phyloP scores from a whole-genome alignment of 2,888 invertebrate species.

The Lasioglossum lativentre region DNA sequence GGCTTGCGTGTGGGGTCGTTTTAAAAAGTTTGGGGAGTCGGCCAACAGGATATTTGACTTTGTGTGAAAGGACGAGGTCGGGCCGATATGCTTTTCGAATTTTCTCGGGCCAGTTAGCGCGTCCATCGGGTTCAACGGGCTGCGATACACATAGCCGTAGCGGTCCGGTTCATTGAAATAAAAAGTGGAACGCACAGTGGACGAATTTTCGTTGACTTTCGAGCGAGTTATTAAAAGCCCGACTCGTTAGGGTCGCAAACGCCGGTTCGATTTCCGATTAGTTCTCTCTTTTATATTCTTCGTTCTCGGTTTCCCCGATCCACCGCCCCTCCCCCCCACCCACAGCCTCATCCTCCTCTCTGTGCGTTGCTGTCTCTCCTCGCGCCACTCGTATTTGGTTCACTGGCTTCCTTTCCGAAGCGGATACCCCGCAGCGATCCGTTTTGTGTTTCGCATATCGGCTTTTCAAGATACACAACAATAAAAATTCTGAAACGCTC shows the following conservation, averaged over 20 bases:
- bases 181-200: slow-evolving; percentile 15
- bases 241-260: slow-evolving; percentile 44
- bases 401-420: slow-evolving; percentile 51
- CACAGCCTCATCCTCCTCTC: neutral
- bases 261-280: slow-evolving; percentile 57
- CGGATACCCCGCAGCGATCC: slow-evolving; percentile 56
- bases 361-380: slow-evolving; percentile 7
- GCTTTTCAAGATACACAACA: slow-evolving; percentile 48
- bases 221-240: slow-evolving; percentile 47
- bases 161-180: slow-evolving; percentile 19
- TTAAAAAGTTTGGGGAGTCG: neutral
- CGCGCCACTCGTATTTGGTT: slow-evolving; percentile 38
- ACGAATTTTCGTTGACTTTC: slow-evolving; percentile 35
- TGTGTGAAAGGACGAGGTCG: neutral
- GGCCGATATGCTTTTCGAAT: slow-evolving; percentile 8
- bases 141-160: neutral
- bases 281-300: slow-evolving; percentile 32
- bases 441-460: slow-evolving; percentile 56
- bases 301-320: slow-evolving; percentile 9
- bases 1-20: neutral
- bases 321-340: neutral
- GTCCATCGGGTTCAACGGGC: neutral
- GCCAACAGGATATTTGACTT: slow-evolving; percentile 16
- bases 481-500: slow-evolving; percentile 48
- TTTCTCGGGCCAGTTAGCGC: neutral